Base-by-base conservation (phyloP, 1,140 invertebrate species). In the Drosophila prosaltans region DNA sequence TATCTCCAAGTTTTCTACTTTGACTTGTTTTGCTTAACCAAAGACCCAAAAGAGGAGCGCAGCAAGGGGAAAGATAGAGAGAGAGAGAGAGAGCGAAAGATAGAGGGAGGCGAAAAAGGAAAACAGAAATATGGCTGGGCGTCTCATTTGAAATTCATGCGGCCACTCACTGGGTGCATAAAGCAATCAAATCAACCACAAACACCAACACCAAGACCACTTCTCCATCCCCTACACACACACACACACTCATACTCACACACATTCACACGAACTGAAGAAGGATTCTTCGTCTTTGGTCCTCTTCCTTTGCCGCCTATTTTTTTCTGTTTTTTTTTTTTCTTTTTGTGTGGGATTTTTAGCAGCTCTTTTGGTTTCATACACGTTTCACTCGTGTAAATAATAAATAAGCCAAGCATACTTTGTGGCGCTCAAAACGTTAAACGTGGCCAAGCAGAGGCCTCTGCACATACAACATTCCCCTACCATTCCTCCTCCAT, bases 101-200 rank as follows among this genome's bases (percentile, higher is more conserved):
- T n/a, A 30, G 16, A n/a, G 9, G 26, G 10, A 45, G 28, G n/a
- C 28, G 9, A 28, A 64, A 36, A 32, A 57, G 10, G 10, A 62
- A 30, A 40, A 30, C 9, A 28, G 10, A 32, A 51, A 51, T 51
- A 51, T 51, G 26, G 41, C 36, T 60, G 55, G 65, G 68, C 78
- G 69, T 65, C 88, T 86, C 79, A 91, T 91, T 91, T 89, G 75
- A 89, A 89, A 91, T 91, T 91, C 89, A 91, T 89, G 75, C 72
- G 89, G 89, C 89, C 76, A 91, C 83, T 91, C 89, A 91, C 84
- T 85, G 83, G 89, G 81, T 89, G 89, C 89, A 85, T 91, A 91
- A 89, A 91, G 84, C 89, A 91, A 89, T 91, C 89, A 91, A 91
- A 89, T 91, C 89, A 85, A 89, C 83, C 89, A 82, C 83, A 91